These are phyloP conservation scores for Actenoides hombroni DNA, from an alignment of 2,113 vertebrate genomes.

Conservation along the genomic window DNA sequence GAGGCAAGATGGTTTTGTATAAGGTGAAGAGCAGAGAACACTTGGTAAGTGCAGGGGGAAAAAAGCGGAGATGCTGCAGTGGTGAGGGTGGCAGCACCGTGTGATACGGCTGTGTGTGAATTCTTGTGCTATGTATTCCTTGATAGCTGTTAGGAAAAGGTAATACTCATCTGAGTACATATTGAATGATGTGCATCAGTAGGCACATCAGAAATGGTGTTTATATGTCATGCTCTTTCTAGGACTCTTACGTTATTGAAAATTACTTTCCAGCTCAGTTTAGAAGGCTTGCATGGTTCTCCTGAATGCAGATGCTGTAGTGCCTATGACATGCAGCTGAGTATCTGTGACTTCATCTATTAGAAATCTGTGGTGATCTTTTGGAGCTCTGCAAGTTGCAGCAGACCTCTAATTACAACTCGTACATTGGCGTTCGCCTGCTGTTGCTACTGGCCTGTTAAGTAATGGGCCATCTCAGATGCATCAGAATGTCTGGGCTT, in stretches of 20 bases:
- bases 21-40: not conserved
- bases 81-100: not conserved
- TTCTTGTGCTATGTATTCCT: not conserved
- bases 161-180: not conserved
- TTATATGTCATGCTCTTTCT: not conserved
- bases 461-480: not conserved
- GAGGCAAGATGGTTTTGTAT: not conserved
- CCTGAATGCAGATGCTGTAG: fast-evolving
- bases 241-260: not conserved
- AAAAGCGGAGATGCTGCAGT: not conserved
- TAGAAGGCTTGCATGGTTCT: not conserved
- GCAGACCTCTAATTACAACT: not conserved
- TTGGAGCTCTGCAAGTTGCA: not conserved
- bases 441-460: not conserved
- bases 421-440: not conserved
- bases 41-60: not conserved
- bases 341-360: not conserved
- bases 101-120: not conserved
- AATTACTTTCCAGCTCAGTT: not conserved
- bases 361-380: not conserved
- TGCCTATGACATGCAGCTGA: not conserved
- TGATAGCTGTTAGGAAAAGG: not conserved
- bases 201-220: not conserved
- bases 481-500: not conserved
- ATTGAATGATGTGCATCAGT: not conserved